Percentiles rank a stretch among this genome's conserved stretches.
Conservation (phyloP, 2,797 vertebrate genomes). For the Aphelocoma californica region DNA sequence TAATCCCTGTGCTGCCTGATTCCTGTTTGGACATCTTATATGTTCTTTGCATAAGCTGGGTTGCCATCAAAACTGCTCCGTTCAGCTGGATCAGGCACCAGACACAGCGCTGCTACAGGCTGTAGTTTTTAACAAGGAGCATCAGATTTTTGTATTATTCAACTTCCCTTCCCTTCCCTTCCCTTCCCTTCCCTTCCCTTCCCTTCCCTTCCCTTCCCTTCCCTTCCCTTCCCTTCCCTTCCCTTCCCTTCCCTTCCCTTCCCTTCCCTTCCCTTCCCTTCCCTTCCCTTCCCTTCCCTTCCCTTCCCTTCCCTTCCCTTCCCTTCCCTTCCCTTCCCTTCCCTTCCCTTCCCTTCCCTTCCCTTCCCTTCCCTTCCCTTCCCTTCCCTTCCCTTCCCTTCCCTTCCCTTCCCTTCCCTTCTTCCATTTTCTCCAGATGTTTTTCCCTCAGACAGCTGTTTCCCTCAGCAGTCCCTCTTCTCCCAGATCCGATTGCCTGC, state of each 20-base stretch:
- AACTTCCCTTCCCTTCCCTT: too few relatives aligned
- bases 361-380: neutral
- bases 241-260: too few relatives aligned
- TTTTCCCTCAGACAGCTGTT: neutral
- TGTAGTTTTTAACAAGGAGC: neutral
- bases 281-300: too few relatives aligned
- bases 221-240: too few relatives aligned
- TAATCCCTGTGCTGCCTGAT: neutral
- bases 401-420: neutral
- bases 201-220: too few relatives aligned
- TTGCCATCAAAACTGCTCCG: neutral
- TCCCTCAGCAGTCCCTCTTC: neutral
- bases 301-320: too few relatives aligned
- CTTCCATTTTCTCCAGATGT: neutral
- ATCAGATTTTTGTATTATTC: neutral
- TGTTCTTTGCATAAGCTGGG: neutral
- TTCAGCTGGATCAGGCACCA: neutral
- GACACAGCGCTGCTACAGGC: rapidly evolving
- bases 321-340: too few relatives aligned
- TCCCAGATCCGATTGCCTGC: neutral
- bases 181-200: too few relatives aligned
- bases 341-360: neutral
- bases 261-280: too few relatives aligned
- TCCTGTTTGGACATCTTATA: neutral
- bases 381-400: too few relatives aligned